Evolutionary conservation across 2,888 invertebrate species (phyloP).

Genomic region (Carcina quercana): DNA sequence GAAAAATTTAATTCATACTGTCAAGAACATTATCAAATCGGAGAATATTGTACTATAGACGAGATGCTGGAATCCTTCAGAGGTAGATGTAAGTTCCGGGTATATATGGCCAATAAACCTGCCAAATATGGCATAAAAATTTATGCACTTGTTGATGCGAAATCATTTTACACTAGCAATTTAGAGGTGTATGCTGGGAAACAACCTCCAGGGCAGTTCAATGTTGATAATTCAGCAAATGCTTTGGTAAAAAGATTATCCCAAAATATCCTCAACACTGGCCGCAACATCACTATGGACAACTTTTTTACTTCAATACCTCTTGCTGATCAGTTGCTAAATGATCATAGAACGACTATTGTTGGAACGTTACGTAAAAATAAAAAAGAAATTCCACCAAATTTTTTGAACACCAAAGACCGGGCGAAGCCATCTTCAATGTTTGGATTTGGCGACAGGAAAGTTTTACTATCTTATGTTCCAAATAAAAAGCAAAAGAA

Average conservation of each 20-base stretch:
- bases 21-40: background rate
- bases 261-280: constrained; percentile 13
- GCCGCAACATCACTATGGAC: constrained; percentile 18
- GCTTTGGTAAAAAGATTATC: constrained; percentile 19
- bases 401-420: too few relatives aligned
- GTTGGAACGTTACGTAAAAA: constrained; percentile 17
- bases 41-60: constrained; percentile 3
- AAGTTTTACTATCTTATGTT: background rate
- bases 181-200: too few relatives aligned
- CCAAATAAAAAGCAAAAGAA: background rate
- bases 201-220: constrained; percentile 1
- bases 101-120: constrained; percentile 14
- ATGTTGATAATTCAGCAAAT: constrained; percentile 9
- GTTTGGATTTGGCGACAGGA: background rate
- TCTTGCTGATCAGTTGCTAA: constrained; percentile 11
- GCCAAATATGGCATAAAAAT: constrained; percentile 13
- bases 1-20: background rate
- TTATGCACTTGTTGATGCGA: constrained; percentile 2
- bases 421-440: constrained; percentile 6
- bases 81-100: constrained; percentile 12
- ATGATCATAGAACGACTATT: constrained; percentile 14
- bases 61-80: constrained; percentile 20
- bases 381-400: constrained; percentile 15
- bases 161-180: background rate
- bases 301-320: constrained; percentile 18